Conservation (phyloP, 2,113 vertebrate species). For the Istiophorus platypterus region DNA sequence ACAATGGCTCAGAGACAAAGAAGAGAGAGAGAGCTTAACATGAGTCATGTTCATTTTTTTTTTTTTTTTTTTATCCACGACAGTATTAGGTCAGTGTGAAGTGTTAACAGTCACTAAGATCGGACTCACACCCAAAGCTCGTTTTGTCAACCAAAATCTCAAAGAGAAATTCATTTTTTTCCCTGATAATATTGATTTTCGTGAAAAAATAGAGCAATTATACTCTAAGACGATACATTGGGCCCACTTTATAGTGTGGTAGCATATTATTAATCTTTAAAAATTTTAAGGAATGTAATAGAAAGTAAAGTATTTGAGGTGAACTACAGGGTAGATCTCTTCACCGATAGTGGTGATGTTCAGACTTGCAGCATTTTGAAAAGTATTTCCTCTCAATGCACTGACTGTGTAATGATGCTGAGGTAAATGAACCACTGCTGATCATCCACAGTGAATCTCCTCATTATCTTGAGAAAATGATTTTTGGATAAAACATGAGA, state of each 20-base stretch:
- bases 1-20: neutral
- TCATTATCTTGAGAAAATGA: conserved; percentile 52
- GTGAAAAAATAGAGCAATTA: neutral
- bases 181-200: neutral
- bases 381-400: conserved; percentile 14
- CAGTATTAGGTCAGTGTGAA: neutral
- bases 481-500: conserved; percentile 39
- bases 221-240: neutral
- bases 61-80: conserved; percentile 5
- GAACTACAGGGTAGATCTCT: neutral
- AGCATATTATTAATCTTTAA: neutral
- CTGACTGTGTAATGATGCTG: conserved; percentile 52
- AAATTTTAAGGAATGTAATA: neutral
- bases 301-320: neutral
- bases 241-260: neutral
- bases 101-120: neutral
- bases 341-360: neutral
- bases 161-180: neutral
- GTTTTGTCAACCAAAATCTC: neutral
- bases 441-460: conserved; percentile 36
- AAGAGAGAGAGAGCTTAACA: neutral
- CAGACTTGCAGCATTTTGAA: conserved; percentile 20
- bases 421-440: conserved; percentile 40
- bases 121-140: neutral
- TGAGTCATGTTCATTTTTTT: neutral